These are phyloP conservation scores for Erpobdella octoculata DNA, from an alignment of 2,888 invertebrate species.

Conservation along the genomic window DNA sequence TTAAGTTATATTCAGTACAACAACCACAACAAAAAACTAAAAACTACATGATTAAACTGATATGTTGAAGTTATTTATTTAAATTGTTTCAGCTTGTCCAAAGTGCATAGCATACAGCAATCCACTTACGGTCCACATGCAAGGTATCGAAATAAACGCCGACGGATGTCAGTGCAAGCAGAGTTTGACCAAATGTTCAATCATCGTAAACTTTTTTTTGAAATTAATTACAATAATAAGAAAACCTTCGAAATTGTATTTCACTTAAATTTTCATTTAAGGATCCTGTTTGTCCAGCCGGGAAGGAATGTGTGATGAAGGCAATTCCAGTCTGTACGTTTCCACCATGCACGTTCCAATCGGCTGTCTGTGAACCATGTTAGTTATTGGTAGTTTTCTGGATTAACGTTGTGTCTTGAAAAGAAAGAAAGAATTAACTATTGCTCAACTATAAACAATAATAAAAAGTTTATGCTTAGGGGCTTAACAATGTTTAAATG, in stretches of 20 bases:
- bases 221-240: too few relatives aligned
- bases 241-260: neutral
- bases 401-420: neutral
- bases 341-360: constrained; percentile 1
- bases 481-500: neutral
- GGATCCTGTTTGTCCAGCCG: neutral
- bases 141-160: neutral
- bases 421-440: too few relatives aligned
- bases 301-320: neutral
- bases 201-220: neutral
- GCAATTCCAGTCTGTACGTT: neutral
- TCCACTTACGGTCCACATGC: neutral
- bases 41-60: too few relatives aligned
- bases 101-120: neutral
- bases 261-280: neutral
- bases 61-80: neutral
- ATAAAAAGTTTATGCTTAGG: too few relatives aligned
- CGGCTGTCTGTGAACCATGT: constrained; percentile 19
- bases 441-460: too few relatives aligned
- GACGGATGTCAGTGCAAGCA: neutral
- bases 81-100: neutral
- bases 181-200: neutral
- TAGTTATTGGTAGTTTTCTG: neutral
- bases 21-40: too few relatives aligned
- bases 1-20: too few relatives aligned